These are phyloP conservation scores for Zaprionus tsacasi DNA, from an alignment of 1,140 invertebrate species.

Conservation along the genomic window DNA sequence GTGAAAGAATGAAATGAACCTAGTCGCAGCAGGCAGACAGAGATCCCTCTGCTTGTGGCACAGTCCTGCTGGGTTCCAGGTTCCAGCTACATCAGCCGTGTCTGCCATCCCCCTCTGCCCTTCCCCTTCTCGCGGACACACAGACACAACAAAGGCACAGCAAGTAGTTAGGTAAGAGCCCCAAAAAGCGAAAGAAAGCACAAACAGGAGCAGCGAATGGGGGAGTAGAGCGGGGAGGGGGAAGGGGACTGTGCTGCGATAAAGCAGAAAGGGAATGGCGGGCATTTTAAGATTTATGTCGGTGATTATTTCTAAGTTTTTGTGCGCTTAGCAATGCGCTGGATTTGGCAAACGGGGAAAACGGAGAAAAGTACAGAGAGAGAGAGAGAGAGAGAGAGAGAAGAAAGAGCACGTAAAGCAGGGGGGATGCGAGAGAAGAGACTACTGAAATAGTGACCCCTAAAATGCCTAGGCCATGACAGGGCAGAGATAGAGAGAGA, in stretches of 20 bases:
- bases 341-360: not conserved
- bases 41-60: not conserved
- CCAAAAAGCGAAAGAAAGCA: constrained; percentile 3
- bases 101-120: constrained; percentile 8
- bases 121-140: not conserved
- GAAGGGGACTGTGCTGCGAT: not conserved
- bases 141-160: constrained; percentile 46
- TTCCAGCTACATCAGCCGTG: not conserved
- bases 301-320: constrained; percentile 84
- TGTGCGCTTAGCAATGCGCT: constrained; percentile 70
- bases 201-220: not conserved
- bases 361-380: constrained; percentile 1
- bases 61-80: not conserved
- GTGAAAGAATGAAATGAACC: not conserved
- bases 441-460: constrained; percentile 10
- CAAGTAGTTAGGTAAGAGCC: constrained; percentile 62
- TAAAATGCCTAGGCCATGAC: constrained; percentile 1
- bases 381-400: not conserved
- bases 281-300: constrained; percentile 82
- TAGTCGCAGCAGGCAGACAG: not conserved
- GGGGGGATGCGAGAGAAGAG: not conserved
- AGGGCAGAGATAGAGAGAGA: not conserved
- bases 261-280: constrained; percentile 9
- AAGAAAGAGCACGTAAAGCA: constrained; percentile 14
- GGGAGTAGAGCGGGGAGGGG: not conserved